phyloP scores from a whole-genome alignment of 2,888 invertebrate genomes.

The Philhelius pedissequus region DNA sequence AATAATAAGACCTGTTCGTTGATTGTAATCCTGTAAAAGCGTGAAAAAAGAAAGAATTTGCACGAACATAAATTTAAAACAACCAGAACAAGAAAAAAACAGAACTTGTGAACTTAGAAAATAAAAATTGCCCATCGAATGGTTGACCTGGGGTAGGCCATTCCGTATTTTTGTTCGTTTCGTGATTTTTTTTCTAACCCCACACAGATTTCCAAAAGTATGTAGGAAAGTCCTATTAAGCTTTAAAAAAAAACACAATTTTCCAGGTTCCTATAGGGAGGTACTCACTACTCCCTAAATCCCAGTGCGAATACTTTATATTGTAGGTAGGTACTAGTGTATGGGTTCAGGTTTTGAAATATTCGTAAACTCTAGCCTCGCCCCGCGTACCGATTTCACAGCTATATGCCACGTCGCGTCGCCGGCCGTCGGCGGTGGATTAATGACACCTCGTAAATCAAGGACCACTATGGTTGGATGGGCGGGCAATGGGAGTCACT shows the following conservation, averaged over 20 bases:
- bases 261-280: no score
- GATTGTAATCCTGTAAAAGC: conserved; percentile 24
- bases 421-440: conserved; percentile 64
- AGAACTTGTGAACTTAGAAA: conserved; percentile 18
- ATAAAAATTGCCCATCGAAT: conserved; percentile 1
- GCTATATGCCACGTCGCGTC: conserved; percentile 12
- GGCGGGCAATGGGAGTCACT: not conserved
- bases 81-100: not conserved
- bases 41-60: conserved; percentile 13
- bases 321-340: not conserved
- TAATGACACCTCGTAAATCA: conserved; percentile 69
- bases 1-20: conserved; percentile 17
- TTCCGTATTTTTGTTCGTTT: not conserved
- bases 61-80: conserved; percentile 2
- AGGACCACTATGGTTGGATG: not conserved
- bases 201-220: conserved; percentile 49
- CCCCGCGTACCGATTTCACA: conserved; percentile 16
- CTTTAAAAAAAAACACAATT: conserved; percentile 39
- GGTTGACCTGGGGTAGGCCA: not conserved
- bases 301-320: conserved; percentile 4
- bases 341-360: conserved; percentile 27
- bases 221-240: conserved; percentile 46
- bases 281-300: conserved; percentile 11
- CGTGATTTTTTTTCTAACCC: not conserved
- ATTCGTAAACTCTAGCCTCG: conserved; percentile 14